Conservation (phyloP, 2,113 vertebrate species). For the Gulo gulo region DNA sequence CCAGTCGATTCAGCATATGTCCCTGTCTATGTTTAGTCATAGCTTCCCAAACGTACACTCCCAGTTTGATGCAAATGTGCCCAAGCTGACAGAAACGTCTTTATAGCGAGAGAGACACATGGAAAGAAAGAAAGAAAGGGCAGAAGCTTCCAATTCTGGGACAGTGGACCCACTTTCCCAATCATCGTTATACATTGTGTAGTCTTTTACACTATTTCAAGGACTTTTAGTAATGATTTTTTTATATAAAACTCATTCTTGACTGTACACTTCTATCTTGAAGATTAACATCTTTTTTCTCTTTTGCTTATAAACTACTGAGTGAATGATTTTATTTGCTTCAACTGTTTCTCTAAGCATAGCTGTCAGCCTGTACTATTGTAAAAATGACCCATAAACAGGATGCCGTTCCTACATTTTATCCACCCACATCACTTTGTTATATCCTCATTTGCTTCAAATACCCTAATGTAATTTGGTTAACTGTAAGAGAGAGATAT, state of each 20-base stretch:
- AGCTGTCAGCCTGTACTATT: constrained; percentile 31
- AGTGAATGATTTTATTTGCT: constrained; percentile 48
- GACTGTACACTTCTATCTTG: background rate
- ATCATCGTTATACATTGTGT: background rate
- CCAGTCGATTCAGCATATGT: background rate
- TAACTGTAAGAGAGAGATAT: constrained; percentile 46
- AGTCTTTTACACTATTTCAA: constrained; percentile 14
- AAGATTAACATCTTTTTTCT: background rate
- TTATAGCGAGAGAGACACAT: background rate
- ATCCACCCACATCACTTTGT: constrained; percentile 37
- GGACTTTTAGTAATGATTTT: constrained; percentile 36
- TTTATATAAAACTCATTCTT: background rate
- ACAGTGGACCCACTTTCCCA: background rate
- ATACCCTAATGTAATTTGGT: constrained; percentile 45
- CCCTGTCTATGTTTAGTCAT: background rate
- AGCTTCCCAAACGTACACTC: background rate
- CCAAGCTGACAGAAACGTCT: background rate
- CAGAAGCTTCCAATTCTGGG: background rate
- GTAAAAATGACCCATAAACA: constrained; percentile 39
- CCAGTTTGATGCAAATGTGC: background rate
- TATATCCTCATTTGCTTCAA: constrained; percentile 54
- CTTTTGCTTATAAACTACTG: constrained; percentile 34
- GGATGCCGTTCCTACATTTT: constrained; percentile 39
- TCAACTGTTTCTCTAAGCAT: constrained; percentile 44
- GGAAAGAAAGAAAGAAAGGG: background rate